phyloP scores from a whole-genome alignment of 2,888 invertebrate species.

The Lepas anatifera region DNA sequence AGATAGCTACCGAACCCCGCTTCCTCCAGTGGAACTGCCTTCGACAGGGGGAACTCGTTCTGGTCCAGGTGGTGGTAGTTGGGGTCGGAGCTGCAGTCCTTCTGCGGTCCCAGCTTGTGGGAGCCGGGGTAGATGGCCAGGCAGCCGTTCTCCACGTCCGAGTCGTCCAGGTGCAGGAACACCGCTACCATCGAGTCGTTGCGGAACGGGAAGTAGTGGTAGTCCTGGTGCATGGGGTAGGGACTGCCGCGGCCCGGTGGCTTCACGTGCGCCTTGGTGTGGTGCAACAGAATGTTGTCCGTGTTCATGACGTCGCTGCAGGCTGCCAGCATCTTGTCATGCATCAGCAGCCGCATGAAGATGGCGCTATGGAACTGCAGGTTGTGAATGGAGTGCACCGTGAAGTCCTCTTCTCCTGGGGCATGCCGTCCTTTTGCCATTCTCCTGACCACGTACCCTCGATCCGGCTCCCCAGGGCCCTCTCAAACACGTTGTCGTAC shows the following conservation, averaged over 20 bases:
- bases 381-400: constrained; percentile 45
- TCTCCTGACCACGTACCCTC: constrained; percentile 45
- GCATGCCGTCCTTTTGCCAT: constrained; percentile 27
- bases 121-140: constrained; percentile 47
- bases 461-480: constrained; percentile 27
- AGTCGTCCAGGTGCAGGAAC: constrained; percentile 45
- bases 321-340: constrained; percentile 41
- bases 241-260: constrained; percentile 47
- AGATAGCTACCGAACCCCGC: constrained; percentile 40
- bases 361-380: constrained; percentile 44
- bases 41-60: neutral
- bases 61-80: constrained; percentile 30
- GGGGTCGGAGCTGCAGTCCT: constrained; percentile 38
- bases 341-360: constrained; percentile 40
- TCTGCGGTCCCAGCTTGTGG: constrained; percentile 44
- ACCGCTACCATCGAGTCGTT: constrained; percentile 46
- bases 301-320: constrained; percentile 44
- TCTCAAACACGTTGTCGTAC: constrained; percentile 41
- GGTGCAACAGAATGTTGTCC: constrained; percentile 44
- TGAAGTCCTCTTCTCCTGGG: constrained; percentile 6
- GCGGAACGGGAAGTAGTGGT: constrained; percentile 47
- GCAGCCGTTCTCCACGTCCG: constrained; percentile 45
- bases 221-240: constrained; percentile 49
- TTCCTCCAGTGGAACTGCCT: constrained; percentile 36
- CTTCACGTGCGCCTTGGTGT: constrained; percentile 48